A percentile compares a stretch with the other conserved stretches of the same genome.
phyloP scores from a whole-genome alignment of 2,797 vertebrate genomes.

The Ctenosaura bakeri region DNA sequence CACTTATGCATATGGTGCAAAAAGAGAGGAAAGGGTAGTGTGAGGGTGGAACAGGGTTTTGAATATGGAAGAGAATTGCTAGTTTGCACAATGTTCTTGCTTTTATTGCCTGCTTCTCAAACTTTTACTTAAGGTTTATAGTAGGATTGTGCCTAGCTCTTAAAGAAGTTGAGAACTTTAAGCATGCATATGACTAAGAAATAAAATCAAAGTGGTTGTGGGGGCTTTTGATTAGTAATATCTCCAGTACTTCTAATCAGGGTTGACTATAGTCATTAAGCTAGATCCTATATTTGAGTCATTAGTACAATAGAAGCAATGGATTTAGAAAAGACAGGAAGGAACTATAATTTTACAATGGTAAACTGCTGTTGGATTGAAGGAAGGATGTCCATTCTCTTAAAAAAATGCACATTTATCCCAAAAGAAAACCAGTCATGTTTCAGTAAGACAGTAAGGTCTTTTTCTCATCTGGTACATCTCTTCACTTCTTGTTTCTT shows the following conservation, averaged over 20 bases:
- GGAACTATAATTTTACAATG: background rate
- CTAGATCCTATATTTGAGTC: background rate
- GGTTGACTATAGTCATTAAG: background rate
- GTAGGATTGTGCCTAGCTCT: background rate
- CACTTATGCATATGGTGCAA: no score
- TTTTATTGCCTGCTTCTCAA: background rate
- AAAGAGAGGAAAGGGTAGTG: no score
- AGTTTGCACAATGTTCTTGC: background rate
- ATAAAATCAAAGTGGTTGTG: background rate
- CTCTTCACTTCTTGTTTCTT: background rate
- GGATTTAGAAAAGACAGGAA: background rate
- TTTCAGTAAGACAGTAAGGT: background rate
- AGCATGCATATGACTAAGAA: background rate
- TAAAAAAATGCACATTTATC: background rate
- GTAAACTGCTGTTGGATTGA: background rate
- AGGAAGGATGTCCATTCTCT: background rate
- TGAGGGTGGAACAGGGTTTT: no score
- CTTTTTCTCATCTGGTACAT: background rate
- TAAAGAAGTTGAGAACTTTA: background rate
- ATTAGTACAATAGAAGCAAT: background rate
- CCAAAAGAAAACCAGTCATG: background rate
- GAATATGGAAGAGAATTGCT: background rate
- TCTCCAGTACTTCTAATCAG: no score
- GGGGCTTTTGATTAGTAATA: background rate
- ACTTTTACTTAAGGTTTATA: background rate